A percentile compares a stretch with the other conserved stretches of the same genome.
Conservation (phyloP, 1,140 invertebrate species). For the Scylla paramamosain region DNA sequence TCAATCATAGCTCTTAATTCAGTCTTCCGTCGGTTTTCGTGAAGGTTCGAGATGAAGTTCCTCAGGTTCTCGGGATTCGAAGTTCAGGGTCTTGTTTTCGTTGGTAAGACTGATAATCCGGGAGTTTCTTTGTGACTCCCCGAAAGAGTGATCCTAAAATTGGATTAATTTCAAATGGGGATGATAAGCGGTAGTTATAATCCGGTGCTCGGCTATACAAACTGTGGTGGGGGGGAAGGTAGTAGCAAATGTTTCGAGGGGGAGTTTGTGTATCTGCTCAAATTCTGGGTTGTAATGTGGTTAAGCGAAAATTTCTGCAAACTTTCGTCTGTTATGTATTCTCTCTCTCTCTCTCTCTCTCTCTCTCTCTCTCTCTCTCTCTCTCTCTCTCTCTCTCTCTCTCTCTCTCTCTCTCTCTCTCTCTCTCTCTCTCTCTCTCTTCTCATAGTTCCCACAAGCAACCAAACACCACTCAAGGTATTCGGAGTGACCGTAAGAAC, state of each 20-base stretch:
- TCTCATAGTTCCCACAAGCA: background rate
- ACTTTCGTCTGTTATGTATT: background rate
- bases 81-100: background rate
- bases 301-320: background rate
- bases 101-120: background rate
- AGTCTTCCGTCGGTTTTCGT: background rate
- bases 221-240: background rate
- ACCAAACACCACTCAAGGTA: background rate
- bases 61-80: background rate
- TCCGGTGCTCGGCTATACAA: background rate
- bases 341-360: no score
- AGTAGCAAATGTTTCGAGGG: background rate
- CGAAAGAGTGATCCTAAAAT: constrained; percentile 15
- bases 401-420: no score
- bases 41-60: background rate
- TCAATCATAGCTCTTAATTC: background rate
- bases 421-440: background rate
- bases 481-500: background rate
- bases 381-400: no score
- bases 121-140: constrained; percentile 12
- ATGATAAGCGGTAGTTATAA: background rate
- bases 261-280: no score
- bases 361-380: background rate
- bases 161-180: background rate
- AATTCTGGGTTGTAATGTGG: background rate